Base-by-base conservation (phyloP, 37 sponge, comb jelly and placozoan genomes). In the Beroe forskalii region DNA sequence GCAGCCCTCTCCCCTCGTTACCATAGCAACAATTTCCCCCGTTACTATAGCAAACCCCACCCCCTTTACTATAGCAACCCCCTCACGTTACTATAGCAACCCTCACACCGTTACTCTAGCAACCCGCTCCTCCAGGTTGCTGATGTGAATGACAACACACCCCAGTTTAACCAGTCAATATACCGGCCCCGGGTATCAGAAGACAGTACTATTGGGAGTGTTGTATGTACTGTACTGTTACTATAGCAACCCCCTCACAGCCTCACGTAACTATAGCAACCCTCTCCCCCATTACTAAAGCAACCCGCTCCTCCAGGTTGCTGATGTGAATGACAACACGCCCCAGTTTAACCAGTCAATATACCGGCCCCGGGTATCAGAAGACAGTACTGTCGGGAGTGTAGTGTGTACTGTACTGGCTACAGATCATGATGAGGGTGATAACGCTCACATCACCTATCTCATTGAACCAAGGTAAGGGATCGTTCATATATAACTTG, bases 111-210 rank as follows among this genome's bases (percentile, higher is more conserved):
- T n/a, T n/a, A 48, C 55, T 12, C 12, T 17, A 48, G 12, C 55
- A 48, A 17, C 76, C 38, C 22, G 3, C 6, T 38, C 27, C 28
- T 9, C 4, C 86, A 80, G 86, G 86, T 80, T 33, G 55, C 44
- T 0, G 86, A 80, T 38, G 86, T 44, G 3, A 80, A 80, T 30
- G 86, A 80, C 86, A 80, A 80, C 86, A 80, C 55, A 9, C 86
- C 86, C 30, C 55, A 80, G 55, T 80, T 80, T 42, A 80, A 41
- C 86, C 86, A 44, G 86, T 41, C 44, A 43, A 41, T 80, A 12
- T 80, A 80, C 86, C 44, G 55, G 3, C 86, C 86, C 86, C 35
- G 25, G 0, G 27, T 80, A 43, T 25, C n/a, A n/a, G 86, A 80
- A 48, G 48, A 80, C 86, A 37, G 38, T 24, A 43, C 86, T 4